Evolutionary conservation across 2,113 vertebrate species (phyloP).

Genomic region (Lynx canadensis): DNA sequence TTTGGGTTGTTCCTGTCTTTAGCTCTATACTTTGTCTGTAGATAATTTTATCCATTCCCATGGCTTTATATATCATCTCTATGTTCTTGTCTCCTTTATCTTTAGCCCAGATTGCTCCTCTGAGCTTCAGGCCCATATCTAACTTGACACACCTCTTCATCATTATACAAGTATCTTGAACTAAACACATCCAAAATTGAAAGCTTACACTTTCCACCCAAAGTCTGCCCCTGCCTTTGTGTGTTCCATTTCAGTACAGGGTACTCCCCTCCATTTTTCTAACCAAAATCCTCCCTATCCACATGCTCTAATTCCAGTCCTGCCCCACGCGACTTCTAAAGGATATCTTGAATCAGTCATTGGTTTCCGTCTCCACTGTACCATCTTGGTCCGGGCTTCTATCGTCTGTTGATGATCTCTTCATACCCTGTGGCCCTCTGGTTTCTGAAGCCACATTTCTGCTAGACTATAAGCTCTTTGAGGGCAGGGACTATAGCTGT

Average conservation of each 20-base stretch:
- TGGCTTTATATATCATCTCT: neutral
- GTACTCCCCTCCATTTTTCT: neutral
- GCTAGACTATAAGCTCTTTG: neutral
- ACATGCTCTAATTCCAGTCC: neutral
- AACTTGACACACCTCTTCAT: neutral
- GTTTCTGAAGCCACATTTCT: neutral
- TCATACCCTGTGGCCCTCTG: neutral
- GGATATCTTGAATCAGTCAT: neutral
- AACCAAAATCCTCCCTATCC: neutral
- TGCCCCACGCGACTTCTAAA: neutral
- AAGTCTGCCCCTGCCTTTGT: neutral
- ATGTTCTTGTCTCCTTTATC: neutral
- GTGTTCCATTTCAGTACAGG: neutral
- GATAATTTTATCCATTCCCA: neutral
- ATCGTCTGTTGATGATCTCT: neutral
- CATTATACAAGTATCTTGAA: neutral
- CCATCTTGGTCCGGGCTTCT: neutral
- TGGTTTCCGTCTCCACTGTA: neutral
- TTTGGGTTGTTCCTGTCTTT: neutral
- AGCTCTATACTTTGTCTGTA: neutral
- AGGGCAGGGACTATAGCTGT: neutral
- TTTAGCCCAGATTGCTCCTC: neutral
- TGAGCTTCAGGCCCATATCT: neutral
- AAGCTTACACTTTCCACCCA: neutral
- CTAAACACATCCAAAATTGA: neutral